Base-by-base conservation (phyloP, 2,797 vertebrate species). In the Channa striata region DNA sequence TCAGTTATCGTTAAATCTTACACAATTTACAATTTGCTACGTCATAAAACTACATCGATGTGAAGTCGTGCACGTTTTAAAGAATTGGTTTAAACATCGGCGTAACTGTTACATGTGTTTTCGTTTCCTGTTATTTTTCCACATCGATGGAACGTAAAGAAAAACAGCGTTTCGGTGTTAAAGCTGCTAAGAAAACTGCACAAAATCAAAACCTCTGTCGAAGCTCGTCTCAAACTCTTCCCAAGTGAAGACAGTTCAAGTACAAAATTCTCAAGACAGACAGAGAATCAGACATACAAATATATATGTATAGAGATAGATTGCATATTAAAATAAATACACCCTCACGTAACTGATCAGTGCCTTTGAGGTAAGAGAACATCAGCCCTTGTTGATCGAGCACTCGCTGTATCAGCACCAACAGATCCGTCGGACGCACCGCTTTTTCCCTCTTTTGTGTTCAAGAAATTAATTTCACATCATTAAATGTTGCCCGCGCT, bases 251-350 rank as follows among this genome's bases (percentile, higher is more conserved):
- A 87, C 71, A 71, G 59, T 78, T 78, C 60, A 88, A 87, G 88
- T 92, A 92, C 81, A 92, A 92, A 93, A 93, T 86, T 68, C 61
- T 76, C 76, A n/a, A n/a, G n/a, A n/a, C n/a, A 71, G 61, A 82
- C 60, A 82, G 67, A 84, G 51, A 86, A 65, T 78, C 78, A 46
- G 73, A 30, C 25, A 30, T 30, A 30, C 25, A 77, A 78, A 83
- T 52, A 73, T 36, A 84, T 25, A 67, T 39, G 11, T 74, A 67
- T 72, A 74, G 80, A 68, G 73, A 77, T 81, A 43, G 70, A 79
- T 81, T 91, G 81, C 89, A 90, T 89, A 87, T 86, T 88, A 77
- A 77, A 80, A 85, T 68, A 67, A 73, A 81, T 68, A 66, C 21
- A 81, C 44, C 60, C 68, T 78, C 49, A 53, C 46, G 34, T 42